A percentile compares a stretch with the other conserved stretches of the same genome.
Conservation (phyloP, 37 sponge, comb jelly and placozoan species). For the Cliona cf. orientalis region DNA sequence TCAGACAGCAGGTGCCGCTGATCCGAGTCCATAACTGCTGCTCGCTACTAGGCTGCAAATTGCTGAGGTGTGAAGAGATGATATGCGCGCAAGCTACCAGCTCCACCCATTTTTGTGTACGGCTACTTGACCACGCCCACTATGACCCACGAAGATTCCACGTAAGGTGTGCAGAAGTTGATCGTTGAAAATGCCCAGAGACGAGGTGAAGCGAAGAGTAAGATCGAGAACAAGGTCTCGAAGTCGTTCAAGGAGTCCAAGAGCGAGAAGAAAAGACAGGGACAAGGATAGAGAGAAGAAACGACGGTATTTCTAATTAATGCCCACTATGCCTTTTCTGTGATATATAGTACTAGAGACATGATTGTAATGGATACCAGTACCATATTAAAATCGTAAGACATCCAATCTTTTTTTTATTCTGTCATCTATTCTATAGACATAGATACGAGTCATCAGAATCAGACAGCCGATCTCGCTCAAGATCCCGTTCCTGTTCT, state of each 20-base stretch:
- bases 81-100: background rate
- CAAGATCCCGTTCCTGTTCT: constrained; percentile 53
- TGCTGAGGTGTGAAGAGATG: background rate
- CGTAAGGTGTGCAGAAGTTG: too few relatives aligned
- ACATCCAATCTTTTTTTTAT: too few relatives aligned
- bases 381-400: too few relatives aligned
- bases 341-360: too few relatives aligned
- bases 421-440: too few relatives aligned
- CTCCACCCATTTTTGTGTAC: background rate
- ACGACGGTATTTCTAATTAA: background rate
- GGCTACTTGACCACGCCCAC: background rate
- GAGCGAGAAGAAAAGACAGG: background rate
- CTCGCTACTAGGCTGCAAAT: too few relatives aligned
- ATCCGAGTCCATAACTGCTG: too few relatives aligned
- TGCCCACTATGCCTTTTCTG: constrained; percentile 1
- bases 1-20: too few relatives aligned
- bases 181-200: background rate
- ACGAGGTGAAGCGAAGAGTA: background rate
- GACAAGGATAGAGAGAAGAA: background rate
- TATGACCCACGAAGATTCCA: too few relatives aligned
- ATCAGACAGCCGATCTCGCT: constrained; percentile 29
- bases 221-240: background rate
- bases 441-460: background rate
- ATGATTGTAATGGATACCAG: too few relatives aligned
- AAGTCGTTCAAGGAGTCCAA: background rate